Percentiles rank a stretch among this genome's conserved stretches.
These are phyloP conservation scores for Ctenochaetus hawaiiensis DNA, from an alignment of 2,797 vertebrate genomes.

Conservation along the genomic window DNA sequence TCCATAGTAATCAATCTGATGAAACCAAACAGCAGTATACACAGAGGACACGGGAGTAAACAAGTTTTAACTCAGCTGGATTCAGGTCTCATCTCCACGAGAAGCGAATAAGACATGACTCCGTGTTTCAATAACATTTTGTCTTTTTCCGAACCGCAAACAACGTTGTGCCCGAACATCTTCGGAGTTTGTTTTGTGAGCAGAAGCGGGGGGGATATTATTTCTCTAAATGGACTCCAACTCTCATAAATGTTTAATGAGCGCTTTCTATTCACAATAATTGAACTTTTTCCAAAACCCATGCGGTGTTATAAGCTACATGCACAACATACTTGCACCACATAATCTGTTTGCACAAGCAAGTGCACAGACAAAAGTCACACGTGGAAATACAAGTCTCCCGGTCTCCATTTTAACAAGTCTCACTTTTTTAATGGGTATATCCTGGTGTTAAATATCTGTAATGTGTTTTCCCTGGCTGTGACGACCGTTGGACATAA, in stretches of 20 bases:
- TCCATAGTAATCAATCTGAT: constrained; percentile 70
- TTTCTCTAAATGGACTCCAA: constrained; percentile 44
- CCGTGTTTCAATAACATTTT: constrained; percentile 39
- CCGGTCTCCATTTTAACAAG: constrained; percentile 69
- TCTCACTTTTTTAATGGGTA: constrained; percentile 66
- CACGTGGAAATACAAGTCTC: constrained; percentile 57
- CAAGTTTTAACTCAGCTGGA: constrained; percentile 54
- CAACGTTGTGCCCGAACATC: constrained; percentile 21
- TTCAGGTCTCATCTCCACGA: constrained; percentile 38
- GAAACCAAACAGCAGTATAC: constrained; percentile 62
- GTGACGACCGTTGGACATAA: constrained; percentile 66
- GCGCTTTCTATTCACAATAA: constrained; percentile 52
- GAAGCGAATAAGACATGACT: constrained; percentile 47
- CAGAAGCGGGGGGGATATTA: constrained; percentile 12
- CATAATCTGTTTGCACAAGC: constrained; percentile 64
- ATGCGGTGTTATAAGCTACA: constrained; percentile 28
- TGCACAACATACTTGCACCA: constrained; percentile 38
- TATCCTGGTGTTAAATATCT: constrained; percentile 75
- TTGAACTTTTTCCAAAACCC: constrained; percentile 42
- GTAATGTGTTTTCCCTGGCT: constrained; percentile 73
- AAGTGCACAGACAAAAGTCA: constrained; percentile 71
- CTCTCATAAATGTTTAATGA: constrained; percentile 59
- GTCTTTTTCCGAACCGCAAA: constrained; percentile 47
- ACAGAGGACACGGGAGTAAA: constrained; percentile 59
- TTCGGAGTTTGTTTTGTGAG: constrained; percentile 31